Evolutionary conservation across 2,888 invertebrate genomes (phyloP).

Genomic region (Sarcophaga caerulescens): DNA sequence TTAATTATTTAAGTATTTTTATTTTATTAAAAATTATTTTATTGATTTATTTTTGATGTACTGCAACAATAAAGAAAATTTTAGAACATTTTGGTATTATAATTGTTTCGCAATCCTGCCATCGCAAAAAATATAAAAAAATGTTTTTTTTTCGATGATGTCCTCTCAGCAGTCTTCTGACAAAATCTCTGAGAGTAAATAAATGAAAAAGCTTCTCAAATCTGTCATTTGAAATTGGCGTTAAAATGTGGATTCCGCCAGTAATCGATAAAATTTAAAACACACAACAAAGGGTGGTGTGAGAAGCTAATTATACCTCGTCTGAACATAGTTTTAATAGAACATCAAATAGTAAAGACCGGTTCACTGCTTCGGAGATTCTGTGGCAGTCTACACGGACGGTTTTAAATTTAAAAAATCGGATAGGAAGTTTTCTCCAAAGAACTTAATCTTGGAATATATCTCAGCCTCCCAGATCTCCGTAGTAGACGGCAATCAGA

Average conservation of each 20-base stretch:
- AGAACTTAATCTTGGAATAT: no score
- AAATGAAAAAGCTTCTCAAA: background rate
- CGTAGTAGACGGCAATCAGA: no score
- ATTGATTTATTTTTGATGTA: background rate
- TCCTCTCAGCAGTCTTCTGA: background rate
- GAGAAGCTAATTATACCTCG: no score
- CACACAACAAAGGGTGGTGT: no score
- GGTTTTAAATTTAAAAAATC: no score
- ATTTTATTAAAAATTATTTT: slow-evolving; percentile 7
- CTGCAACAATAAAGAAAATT: background rate
- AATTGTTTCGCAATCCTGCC: background rate
- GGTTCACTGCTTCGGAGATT: fast-evolving
- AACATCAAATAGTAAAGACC: no score
- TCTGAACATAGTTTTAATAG: no score
- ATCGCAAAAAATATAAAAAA: background rate
- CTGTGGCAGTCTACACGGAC: no score
- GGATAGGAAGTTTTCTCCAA: no score
- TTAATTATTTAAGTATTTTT: slow-evolving; percentile 17
- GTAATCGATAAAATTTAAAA: background rate
- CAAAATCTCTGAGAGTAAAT: background rate
- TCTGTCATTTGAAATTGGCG: background rate
- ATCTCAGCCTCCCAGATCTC: no score
- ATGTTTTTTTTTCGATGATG: background rate
- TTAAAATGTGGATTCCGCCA: no score
- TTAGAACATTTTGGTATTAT: background rate